These are phyloP conservation scores for Euborellia annulipes DNA, from an alignment of 1,140 invertebrate species.

Conservation along the genomic window DNA sequence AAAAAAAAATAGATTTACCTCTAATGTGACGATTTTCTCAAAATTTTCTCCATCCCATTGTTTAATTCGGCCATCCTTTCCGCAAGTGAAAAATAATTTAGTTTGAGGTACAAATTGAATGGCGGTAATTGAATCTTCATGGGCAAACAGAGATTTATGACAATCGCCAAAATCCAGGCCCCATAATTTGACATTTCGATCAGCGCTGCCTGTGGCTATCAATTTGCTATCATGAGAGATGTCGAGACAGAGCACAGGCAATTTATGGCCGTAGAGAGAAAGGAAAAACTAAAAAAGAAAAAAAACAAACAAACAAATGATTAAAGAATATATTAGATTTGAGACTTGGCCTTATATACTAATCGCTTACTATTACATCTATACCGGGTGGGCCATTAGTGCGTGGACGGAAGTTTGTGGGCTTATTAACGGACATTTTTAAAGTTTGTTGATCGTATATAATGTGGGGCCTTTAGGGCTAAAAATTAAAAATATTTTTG, in stretches of 20 bases:
- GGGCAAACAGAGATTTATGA: constrained; percentile 72
- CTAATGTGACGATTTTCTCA: constrained; percentile 76
- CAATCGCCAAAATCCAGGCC: constrained; percentile 98
- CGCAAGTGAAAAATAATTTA: constrained; percentile 83
- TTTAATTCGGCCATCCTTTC: constrained; percentile 86
- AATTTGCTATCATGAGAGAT: constrained; percentile 82
- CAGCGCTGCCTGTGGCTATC: constrained; percentile 85
- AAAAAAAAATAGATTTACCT: constrained; percentile 32
- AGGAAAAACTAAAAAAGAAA: constrained; percentile 81
- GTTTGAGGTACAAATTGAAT: constrained; percentile 79
- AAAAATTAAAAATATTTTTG: too few species aligned
- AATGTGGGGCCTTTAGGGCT: too few species aligned
- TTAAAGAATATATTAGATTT: too few species aligned
- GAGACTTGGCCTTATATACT: too few species aligned
- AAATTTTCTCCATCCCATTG: constrained; percentile 95
- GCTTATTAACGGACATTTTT: too few species aligned
- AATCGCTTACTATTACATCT: too few species aligned
- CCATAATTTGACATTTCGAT: constrained; percentile 95
- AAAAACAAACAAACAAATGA: too few species aligned
- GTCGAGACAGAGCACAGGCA: constrained; percentile 87
- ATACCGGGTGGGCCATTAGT: too few species aligned
- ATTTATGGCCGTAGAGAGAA: constrained; percentile 90
- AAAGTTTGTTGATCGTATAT: too few species aligned
- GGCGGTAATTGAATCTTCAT: constrained; percentile 85
- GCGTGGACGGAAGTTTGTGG: too few species aligned